Evolutionary conservation across 1,140 invertebrate genomes (phyloP).

Genomic region (Dendrolimus punctatus): DNA sequence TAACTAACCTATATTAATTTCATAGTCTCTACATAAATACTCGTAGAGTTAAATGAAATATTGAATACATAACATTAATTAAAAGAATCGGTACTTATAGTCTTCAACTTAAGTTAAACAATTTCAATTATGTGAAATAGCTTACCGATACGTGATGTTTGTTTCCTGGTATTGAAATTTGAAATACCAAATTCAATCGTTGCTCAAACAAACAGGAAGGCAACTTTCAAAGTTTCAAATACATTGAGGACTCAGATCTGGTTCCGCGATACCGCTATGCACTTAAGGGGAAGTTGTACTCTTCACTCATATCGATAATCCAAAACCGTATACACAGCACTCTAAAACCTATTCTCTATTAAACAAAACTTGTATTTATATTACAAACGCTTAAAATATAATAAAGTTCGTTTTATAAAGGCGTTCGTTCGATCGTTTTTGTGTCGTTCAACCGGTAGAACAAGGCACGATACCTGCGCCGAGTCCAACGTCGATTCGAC

Average conservation of each 20-base stretch:
- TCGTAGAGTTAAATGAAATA: no score
- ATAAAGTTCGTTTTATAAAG: constrained; percentile 17
- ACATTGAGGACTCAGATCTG: constrained; percentile 26
- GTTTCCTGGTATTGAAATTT: constrained; percentile 1
- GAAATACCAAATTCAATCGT: constrained; percentile 13
- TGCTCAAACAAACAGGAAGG: constrained; percentile 23
- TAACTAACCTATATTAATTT: no score
- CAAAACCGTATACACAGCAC: constrained; percentile 11
- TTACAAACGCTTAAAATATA: background rate
- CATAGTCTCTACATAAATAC: no score
- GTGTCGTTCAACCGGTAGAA: constrained; percentile 29
- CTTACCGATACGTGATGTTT: constrained; percentile 5
- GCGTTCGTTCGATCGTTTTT: constrained; percentile 34
- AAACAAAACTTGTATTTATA: background rate
- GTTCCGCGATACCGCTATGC: constrained; percentile 34
- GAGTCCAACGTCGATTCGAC: constrained; percentile 33
- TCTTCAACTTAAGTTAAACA: background rate
- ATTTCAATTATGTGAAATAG: background rate
- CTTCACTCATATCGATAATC: constrained; percentile 13
- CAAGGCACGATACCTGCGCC: constrained; percentile 32
- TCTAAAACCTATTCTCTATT: background rate
- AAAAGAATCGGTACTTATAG: constrained; percentile 9
- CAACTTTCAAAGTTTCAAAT: constrained; percentile 12
- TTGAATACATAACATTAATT: no score
- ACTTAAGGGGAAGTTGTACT: constrained; percentile 17